Evolutionary conservation across 2,797 vertebrate genomes (phyloP).

Genomic region (Varecia variegata): DNA sequence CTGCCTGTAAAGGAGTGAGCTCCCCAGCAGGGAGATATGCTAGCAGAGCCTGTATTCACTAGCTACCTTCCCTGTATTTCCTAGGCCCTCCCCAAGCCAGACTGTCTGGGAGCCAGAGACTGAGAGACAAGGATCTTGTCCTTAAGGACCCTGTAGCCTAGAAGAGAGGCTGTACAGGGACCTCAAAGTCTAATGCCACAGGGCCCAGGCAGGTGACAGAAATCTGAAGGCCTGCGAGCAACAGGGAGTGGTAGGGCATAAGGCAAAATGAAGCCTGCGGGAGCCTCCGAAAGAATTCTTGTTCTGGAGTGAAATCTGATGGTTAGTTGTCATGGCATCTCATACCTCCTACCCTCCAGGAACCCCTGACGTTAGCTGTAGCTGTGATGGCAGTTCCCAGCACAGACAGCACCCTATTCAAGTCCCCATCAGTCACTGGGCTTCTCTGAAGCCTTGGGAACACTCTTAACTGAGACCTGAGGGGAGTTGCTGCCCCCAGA

Average conservation of each 20-base stretch:
- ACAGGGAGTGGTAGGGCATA: neutral
- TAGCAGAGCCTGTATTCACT: neutral
- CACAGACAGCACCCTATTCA: neutral
- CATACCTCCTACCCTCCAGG: neutral
- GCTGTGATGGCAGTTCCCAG: neutral
- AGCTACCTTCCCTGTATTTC: neutral
- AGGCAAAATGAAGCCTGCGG: neutral
- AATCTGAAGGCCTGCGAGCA: neutral
- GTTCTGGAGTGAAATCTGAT: neutral
- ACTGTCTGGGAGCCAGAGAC: neutral
- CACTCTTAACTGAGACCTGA: neutral
- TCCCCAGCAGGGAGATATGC: neutral
- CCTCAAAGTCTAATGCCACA: neutral
- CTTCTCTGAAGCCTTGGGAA: neutral
- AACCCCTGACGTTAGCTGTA: neutral
- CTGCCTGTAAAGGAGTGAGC: conserved; percentile 36
- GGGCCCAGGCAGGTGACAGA: neutral
- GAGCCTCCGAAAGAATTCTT: neutral
- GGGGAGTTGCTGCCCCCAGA: neutral
- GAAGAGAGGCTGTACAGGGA: neutral
- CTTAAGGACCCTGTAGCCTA: neutral
- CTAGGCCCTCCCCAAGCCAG: neutral
- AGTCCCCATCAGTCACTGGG: neutral
- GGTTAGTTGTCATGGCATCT: neutral
- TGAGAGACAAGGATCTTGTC: neutral